Conservation (phyloP, 2,113 vertebrate species). For the Gulo gulo region DNA sequence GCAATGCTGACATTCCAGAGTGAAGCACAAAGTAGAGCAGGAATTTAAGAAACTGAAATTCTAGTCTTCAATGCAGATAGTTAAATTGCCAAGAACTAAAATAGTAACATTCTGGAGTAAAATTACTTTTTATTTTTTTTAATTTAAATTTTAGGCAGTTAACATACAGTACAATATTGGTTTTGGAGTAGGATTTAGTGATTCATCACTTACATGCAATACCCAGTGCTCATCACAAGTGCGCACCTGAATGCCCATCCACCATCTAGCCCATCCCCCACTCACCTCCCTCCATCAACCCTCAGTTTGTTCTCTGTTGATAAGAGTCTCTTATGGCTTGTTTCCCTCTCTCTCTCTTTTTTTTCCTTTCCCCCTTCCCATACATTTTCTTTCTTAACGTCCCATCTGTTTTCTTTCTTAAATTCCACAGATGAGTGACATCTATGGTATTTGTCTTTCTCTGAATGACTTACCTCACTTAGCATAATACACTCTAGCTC, state of each 20-base stretch:
- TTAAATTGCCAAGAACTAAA: conserved; percentile 22
- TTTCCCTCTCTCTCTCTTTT: neutral
- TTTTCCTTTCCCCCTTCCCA: neutral
- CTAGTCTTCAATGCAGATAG: neutral
- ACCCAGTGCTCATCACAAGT: neutral
- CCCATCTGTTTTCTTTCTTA: neutral
- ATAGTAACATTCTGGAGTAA: neutral
- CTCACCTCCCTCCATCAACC: neutral
- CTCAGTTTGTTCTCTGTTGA: neutral
- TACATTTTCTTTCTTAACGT: neutral
- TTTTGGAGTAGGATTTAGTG: neutral
- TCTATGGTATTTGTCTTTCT: neutral
- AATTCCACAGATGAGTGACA: neutral
- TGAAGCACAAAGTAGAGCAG: conserved; percentile 24
- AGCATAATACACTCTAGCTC: neutral
- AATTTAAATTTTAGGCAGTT: neutral
- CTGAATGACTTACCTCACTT: neutral
- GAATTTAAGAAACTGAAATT: conserved; percentile 6
- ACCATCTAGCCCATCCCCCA: neutral
- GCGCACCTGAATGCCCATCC: neutral
- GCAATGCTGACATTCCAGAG: conserved; percentile 37
- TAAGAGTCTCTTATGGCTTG: neutral
- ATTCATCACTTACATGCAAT: neutral
- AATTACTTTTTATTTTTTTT: neutral
- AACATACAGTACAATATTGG: neutral